These are phyloP conservation scores for Hucho hucho DNA, from an alignment of 2,113 vertebrate species.

Conservation along the genomic window DNA sequence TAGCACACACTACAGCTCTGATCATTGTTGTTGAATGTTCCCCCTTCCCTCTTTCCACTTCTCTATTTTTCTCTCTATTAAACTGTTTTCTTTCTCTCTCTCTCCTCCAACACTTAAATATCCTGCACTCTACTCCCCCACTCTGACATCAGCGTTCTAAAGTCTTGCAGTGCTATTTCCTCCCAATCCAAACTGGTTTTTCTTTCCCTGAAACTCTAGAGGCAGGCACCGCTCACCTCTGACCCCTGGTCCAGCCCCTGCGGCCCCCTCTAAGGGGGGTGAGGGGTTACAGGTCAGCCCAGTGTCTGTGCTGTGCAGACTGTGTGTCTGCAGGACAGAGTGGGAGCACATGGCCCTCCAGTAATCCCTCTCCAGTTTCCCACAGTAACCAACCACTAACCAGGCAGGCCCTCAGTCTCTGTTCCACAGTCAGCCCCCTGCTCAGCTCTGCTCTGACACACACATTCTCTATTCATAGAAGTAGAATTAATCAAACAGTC, in stretches of 20 bases:
- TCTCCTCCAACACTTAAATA: conserved; percentile 4
- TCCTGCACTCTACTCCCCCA: background rate
- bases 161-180: conserved; percentile 41
- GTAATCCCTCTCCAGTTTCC: conserved; percentile 60
- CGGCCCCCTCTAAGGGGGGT: conserved; percentile 49
- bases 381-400: conserved; percentile 50
- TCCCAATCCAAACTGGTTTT: conserved; percentile 60
- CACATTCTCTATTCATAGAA: conserved; percentile 33
- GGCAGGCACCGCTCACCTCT: conserved; percentile 50
- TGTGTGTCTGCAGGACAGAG: conserved; percentile 67
- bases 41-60: conserved; percentile 3
- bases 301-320: conserved; percentile 68
- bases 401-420: conserved; percentile 3
- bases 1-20: conserved; percentile 24
- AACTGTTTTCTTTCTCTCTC: background rate
- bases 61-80: conserved; percentile 23
- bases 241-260: conserved; percentile 63
- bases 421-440: too few species aligned
- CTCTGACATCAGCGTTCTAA: conserved; percentile 18
- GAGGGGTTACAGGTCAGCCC: conserved; percentile 59
- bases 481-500: conserved; percentile 45
- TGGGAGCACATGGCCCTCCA: conserved; percentile 51
- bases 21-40: conserved; percentile 29
- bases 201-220: conserved; percentile 65
- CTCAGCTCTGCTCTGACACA: conserved; percentile 7